These are phyloP conservation scores for Norana najaformis DNA, from an alignment of 2,888 invertebrate species.

Conservation along the genomic window DNA sequence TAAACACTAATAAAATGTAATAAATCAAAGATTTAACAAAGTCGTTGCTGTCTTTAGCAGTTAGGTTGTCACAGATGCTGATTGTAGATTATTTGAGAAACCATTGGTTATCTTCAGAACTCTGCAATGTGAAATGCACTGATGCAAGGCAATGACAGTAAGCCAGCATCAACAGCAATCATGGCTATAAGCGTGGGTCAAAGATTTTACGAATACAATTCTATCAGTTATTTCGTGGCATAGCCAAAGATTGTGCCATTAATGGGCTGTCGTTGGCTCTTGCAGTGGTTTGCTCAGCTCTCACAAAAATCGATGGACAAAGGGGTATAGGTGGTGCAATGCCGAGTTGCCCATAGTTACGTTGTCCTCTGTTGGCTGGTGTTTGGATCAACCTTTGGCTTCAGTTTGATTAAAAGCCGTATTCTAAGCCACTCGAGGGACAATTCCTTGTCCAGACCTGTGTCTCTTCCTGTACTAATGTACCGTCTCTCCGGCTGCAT, in stretches of 20 bases:
- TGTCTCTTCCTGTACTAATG: not conserved
- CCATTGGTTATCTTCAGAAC: not conserved
- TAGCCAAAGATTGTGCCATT: not conserved
- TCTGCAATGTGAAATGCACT: not conserved
- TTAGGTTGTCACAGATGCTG: no score
- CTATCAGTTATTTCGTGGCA: not conserved
- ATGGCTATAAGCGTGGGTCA: not conserved
- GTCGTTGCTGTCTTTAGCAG: not conserved
- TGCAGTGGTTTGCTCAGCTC: not conserved
- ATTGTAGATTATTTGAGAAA: no score
- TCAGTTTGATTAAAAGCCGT: not conserved
- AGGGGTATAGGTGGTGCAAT: not conserved
- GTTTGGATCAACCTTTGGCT: not conserved
- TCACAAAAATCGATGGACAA: not conserved
- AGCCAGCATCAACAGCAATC: not conserved
- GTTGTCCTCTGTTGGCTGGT: not conserved
- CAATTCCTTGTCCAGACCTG: not conserved
- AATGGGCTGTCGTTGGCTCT: slow-evolving; percentile 4
- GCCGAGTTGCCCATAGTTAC: not conserved
- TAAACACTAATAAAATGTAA: not conserved
- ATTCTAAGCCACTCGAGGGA: not conserved
- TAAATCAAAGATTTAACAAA: not conserved
- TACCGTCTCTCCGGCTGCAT: not conserved
- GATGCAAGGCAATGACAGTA: not conserved
- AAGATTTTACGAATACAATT: slow-evolving; percentile 1